Percentiles rank a stretch among this genome's conserved stretches.
Conservation (phyloP, 2,888 invertebrate species). For the Netelia inedita region DNA sequence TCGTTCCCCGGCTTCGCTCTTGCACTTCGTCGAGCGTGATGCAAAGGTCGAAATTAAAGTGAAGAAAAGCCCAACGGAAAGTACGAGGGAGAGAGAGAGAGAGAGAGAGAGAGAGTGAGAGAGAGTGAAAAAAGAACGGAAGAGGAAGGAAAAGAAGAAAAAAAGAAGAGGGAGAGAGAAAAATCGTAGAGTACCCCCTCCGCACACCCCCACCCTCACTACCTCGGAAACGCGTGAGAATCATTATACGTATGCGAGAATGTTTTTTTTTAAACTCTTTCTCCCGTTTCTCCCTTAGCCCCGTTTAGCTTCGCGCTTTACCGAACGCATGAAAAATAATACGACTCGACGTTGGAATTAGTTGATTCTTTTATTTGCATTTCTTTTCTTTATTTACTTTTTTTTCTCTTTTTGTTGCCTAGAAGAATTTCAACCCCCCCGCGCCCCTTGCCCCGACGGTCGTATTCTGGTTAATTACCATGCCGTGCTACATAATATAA, state of each 20-base stretch:
- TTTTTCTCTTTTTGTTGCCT: neutral
- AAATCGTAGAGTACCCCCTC: neutral
- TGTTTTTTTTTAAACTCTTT: neutral
- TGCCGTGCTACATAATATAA: conserved; percentile 34
- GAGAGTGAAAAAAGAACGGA: neutral
- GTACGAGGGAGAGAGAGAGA: neutral
- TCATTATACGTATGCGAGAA: conserved; percentile 31
- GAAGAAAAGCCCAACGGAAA: conserved; percentile 29
- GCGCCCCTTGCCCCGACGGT: neutral
- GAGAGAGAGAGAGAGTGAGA: neutral
- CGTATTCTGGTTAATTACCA: conserved; percentile 56
- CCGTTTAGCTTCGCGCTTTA: conserved; percentile 31
- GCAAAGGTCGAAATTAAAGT: conserved; percentile 54
- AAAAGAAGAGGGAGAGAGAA: neutral
- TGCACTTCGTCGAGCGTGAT: conserved; percentile 50
- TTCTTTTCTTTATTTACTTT: neutral
- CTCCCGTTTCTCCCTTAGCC: neutral
- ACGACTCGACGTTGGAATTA: too few species aligned
- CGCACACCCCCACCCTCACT: too few species aligned
- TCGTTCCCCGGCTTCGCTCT: conserved; percentile 31
- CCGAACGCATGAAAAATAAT: conserved; percentile 35
- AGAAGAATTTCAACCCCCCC: neutral
- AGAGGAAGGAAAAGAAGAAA: neutral
- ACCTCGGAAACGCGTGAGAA: conserved; percentile 13
- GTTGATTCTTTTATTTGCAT: neutral